These are phyloP conservation scores for Stegophylla sp. DNA, from an alignment of 2,888 invertebrate genomes.

Conservation along the genomic window DNA sequence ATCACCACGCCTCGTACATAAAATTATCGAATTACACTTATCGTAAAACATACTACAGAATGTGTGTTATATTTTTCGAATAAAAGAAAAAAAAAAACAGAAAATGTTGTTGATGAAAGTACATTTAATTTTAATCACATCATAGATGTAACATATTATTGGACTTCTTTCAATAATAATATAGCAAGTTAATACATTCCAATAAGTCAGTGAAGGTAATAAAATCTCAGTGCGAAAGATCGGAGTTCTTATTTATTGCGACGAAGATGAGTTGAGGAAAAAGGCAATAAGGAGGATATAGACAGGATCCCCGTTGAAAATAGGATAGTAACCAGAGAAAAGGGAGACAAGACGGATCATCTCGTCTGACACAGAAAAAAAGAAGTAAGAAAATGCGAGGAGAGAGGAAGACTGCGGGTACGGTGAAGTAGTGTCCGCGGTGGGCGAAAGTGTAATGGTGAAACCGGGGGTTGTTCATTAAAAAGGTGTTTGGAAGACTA, in stretches of 20 bases:
- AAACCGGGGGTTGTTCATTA: conserved; percentile 71
- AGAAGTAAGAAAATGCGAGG: conserved; percentile 1
- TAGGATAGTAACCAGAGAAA: conserved; percentile 20
- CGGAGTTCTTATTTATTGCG: conserved; percentile 53
- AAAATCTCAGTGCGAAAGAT: conserved; percentile 47
- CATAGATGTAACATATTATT: not conserved
- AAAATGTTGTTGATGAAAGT: not conserved
- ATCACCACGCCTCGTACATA: no score
- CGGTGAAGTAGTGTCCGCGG: not conserved
- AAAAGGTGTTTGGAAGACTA: conserved; percentile 77
- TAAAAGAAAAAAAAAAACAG: no score
- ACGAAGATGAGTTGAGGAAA: conserved; percentile 48
- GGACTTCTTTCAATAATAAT: conserved; percentile 35
- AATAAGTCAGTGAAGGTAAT: conserved; percentile 41
- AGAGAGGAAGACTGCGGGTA: not conserved
- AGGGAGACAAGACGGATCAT: conserved; percentile 57
- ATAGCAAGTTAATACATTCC: conserved; percentile 3
- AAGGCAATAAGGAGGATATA: conserved; percentile 55
- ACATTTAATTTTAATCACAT: not conserved
- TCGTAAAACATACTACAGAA: no score
- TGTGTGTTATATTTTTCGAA: no score
- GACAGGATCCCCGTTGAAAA: conserved; percentile 54
- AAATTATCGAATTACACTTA: no score
- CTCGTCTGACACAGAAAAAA: conserved; percentile 40
- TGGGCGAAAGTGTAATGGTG: conserved; percentile 5